Percentiles rank a stretch among this genome's conserved stretches.
phyloP scores from a whole-genome alignment of 2,888 invertebrate species.

The Parelbella ahira region DNA sequence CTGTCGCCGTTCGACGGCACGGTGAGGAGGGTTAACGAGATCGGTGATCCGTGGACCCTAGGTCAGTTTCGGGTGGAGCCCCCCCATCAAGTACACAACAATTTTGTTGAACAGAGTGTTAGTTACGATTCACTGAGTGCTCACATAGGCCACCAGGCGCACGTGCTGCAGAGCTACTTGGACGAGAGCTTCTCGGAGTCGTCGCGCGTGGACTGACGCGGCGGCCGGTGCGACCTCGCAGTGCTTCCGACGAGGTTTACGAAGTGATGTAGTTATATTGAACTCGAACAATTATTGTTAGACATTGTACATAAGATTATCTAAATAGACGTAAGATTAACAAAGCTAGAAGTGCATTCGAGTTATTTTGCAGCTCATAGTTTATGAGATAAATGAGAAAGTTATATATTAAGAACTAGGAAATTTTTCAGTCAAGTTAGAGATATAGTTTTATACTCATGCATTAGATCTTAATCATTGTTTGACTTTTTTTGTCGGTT shows the following conservation, averaged over 20 bases:
- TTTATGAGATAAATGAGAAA: slow-evolving; percentile 49
- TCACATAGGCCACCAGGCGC: slow-evolving; percentile 47
- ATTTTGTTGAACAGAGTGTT: slow-evolving; percentile 63
- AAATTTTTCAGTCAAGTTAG: slow-evolving; percentile 39
- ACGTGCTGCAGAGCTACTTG: slow-evolving; percentile 54
- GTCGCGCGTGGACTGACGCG: slow-evolving; percentile 70
- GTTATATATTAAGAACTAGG: slow-evolving; percentile 51
- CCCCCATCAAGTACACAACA: slow-evolving; percentile 57
- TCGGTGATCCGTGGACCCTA: slow-evolving; percentile 63
- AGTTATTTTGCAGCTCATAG: slow-evolving; percentile 72
- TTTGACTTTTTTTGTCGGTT: too few relatives aligned
- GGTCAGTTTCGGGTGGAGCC: slow-evolving; percentile 69
- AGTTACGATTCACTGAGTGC: slow-evolving; percentile 60
- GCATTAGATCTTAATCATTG: slow-evolving; percentile 22
- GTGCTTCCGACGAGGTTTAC: slow-evolving; percentile 30
- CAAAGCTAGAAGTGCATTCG: slow-evolving; percentile 68
- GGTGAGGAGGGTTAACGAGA: slow-evolving; percentile 45
- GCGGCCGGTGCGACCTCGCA: too few relatives aligned
- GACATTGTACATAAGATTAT: slow-evolving; percentile 75
- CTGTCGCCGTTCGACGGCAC: slow-evolving; percentile 55
- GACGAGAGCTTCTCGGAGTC: slow-evolving; percentile 63
- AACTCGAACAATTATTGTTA: slow-evolving; percentile 68
- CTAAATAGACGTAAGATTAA: slow-evolving; percentile 67
- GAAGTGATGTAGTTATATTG: slow-evolving; percentile 53
- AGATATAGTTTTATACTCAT: slow-evolving; percentile 33